Conservation (phyloP, 2,888 invertebrate genomes). For the Plagodis pulveraria region DNA sequence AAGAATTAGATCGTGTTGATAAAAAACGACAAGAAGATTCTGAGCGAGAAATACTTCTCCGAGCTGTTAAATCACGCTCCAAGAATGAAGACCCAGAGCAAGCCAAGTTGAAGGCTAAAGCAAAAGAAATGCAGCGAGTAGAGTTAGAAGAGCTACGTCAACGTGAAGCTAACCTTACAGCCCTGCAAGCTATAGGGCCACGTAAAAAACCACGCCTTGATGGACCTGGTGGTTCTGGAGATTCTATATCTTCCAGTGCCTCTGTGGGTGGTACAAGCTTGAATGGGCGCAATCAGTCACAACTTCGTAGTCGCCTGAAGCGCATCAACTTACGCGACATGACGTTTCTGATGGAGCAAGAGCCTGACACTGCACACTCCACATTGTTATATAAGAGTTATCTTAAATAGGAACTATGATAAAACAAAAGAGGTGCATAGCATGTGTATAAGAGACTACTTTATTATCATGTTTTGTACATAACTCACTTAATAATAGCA, state of each 20-base stretch:
- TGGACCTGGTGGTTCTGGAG: slow-evolving; percentile 67
- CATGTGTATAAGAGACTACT: neutral
- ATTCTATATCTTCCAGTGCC: slow-evolving; percentile 67
- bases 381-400: slow-evolving; percentile 91
- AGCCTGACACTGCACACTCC: slow-evolving; percentile 93
- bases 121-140: slow-evolving; percentile 96
- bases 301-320: slow-evolving; percentile 95
- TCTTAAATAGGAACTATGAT: slow-evolving; percentile 85
- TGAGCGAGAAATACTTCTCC: slow-evolving; percentile 96
- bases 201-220: slow-evolving; percentile 96
- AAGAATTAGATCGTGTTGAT: slow-evolving; percentile 97
- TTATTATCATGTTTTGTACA: neutral
- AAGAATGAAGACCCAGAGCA: slow-evolving; percentile 99
- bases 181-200: slow-evolving; percentile 97
- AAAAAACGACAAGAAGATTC: slow-evolving; percentile 97
- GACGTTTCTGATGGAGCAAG: slow-evolving; percentile 96
- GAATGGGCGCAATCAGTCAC: slow-evolving; percentile 86
- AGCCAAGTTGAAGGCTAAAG: slow-evolving; percentile 97
- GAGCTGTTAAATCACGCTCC: slow-evolving; percentile 97
- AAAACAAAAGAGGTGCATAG: neutral
- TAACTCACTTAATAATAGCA: neutral
- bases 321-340: slow-evolving; percentile 97
- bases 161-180: slow-evolving; percentile 97
- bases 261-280: slow-evolving; percentile 1
- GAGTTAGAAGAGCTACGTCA: slow-evolving; percentile 98